These are phyloP conservation scores for Peromyscus californicus DNA, from an alignment of 2,113 vertebrate species.

Conservation along the genomic window DNA sequence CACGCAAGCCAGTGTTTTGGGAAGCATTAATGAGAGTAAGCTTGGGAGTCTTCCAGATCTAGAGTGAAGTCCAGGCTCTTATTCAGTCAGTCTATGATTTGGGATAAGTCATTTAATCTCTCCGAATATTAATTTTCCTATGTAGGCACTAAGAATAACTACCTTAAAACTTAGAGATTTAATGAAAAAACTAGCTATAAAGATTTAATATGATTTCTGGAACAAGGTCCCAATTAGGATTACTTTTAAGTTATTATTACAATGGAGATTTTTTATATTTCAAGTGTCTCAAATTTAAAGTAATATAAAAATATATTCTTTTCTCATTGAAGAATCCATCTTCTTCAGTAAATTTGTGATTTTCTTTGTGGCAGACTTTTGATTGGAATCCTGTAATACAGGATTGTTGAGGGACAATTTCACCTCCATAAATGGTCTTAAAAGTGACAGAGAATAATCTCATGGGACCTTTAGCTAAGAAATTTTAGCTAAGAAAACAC, in stretches of 20 bases:
- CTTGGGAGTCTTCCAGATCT: neutral
- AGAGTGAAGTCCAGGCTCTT: neutral
- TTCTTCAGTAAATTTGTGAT: neutral
- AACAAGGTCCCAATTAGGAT: constrained; percentile 34
- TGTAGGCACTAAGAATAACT: neutral
- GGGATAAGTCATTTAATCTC: constrained; percentile 14
- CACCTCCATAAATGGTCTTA: neutral
- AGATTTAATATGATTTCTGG: constrained; percentile 4
- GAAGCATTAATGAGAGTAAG: neutral
- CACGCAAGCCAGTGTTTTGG: neutral
- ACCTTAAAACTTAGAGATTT: neutral
- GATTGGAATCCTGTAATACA: neutral
- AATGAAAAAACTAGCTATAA: constrained; percentile 15
- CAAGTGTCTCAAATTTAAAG: constrained; percentile 6
- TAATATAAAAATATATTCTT: neutral
- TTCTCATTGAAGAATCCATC: neutral
- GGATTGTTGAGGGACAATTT: neutral
- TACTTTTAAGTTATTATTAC: constrained; percentile 19
- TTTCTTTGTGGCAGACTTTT: neutral
- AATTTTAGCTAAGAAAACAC: neutral
- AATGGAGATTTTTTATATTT: neutral
- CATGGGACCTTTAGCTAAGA: neutral
- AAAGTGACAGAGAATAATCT: neutral
- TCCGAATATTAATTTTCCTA: constrained; percentile 37
- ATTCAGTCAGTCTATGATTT: neutral